phyloP scores from a whole-genome alignment of 2,797 vertebrate genomes.

The Percopsis omiscomaycus region DNA sequence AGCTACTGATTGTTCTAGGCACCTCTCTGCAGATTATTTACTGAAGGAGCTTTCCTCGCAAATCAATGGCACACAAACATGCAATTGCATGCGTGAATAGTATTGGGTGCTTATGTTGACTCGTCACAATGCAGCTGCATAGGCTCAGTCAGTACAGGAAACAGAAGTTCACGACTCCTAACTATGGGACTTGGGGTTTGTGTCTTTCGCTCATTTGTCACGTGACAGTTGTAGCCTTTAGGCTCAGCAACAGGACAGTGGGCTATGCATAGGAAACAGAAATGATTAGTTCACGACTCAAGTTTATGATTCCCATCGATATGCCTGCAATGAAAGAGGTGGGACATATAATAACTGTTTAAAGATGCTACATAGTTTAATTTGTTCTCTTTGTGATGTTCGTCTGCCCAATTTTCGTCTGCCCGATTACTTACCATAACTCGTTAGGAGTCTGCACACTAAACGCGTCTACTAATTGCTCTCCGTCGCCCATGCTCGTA shows the following conservation, averaged over 20 bases:
- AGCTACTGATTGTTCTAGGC: no score
- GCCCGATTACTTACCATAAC: slow-evolving; percentile 16
- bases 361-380: background rate
- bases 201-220: no score
- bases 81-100: background rate
- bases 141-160: no score
- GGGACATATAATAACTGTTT: background rate
- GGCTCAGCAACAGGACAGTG: slow-evolving; percentile 34
- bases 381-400: no score
- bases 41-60: background rate
- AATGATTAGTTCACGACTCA: slow-evolving; percentile 18
- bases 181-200: no score
- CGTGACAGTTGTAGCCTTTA: slow-evolving; percentile 27
- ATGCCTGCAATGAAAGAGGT: background rate
- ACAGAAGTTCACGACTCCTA: no score
- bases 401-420: no score
- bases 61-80: background rate
- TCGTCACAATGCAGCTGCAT: no score
- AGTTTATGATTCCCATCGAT: slow-evolving; percentile 27
- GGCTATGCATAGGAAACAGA: no score
- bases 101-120: background rate
- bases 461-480: slow-evolving; percentile 2
- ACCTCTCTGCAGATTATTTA: no score
- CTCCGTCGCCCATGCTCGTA: background rate
- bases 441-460: slow-evolving; percentile 8